Evolutionary conservation across 2,888 invertebrate genomes (phyloP).

Genomic region (Microctonus brassicae): DNA sequence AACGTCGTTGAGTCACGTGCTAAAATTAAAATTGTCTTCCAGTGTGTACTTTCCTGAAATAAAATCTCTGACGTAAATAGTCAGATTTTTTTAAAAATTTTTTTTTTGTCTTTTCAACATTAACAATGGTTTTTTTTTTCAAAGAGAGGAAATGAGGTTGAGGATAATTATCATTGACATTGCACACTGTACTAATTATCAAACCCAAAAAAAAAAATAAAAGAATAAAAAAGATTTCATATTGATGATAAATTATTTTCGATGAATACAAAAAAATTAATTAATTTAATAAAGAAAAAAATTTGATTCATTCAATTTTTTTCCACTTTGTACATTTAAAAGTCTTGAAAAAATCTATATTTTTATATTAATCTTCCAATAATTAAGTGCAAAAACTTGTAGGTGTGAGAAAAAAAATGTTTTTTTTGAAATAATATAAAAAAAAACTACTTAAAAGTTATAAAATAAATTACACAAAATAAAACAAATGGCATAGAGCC

Average conservation of each 20-base stretch:
- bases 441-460: neutral
- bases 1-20: neutral
- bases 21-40: neutral
- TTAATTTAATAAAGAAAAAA: too few relatives aligned
- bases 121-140: neutral
- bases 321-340: neutral
- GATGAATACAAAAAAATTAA: too few relatives aligned
- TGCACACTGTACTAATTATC: too few relatives aligned
- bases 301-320: too few relatives aligned
- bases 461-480: constrained; percentile 48
- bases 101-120: neutral
- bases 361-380: neutral
- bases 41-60: neutral
- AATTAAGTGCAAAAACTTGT: neutral
- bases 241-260: neutral
- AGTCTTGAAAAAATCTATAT: neutral
- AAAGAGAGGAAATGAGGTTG: neutral
- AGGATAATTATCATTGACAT: too few relatives aligned
- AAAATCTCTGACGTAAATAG: neutral
- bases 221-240: too few relatives aligned
- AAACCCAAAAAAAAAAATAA: too few relatives aligned
- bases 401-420: neutral
- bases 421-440: too few relatives aligned
- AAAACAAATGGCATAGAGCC: constrained; percentile 45
- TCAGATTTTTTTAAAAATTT: neutral